A percentile compares a stretch with the other conserved stretches of the same genome.
These are phyloP conservation scores for Nephotettix cincticeps DNA, from an alignment of 1,140 invertebrate species.

Conservation along the genomic window DNA sequence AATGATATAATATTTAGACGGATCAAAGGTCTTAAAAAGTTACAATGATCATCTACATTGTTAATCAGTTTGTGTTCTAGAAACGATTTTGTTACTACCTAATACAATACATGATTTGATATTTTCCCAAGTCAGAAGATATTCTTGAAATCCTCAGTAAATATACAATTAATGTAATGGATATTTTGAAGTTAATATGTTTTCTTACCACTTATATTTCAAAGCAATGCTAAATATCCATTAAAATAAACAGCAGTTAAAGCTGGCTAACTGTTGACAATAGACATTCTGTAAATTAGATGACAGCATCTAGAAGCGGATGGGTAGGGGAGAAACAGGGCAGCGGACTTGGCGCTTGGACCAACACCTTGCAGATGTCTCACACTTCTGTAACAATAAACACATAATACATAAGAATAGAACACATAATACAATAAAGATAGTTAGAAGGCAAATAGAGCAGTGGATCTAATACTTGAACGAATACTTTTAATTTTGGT, in stretches of 20 bases:
- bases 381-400: constrained; percentile 5
- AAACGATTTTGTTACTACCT: not conserved
- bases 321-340: not conserved
- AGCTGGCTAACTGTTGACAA: constrained; percentile 11
- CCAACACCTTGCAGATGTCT: not conserved
- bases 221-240: constrained; percentile 16
- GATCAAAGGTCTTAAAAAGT: no score
- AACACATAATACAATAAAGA: no score
- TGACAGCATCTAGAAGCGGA: constrained; percentile 13
- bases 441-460: no score
- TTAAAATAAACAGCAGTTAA: constrained; percentile 6
- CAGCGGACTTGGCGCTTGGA: constrained; percentile 7
- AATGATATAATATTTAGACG: no score
- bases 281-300: not conserved
- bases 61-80: no score
- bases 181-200: not conserved
- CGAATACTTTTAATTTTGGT: no score
- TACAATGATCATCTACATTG: no score
- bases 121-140: not conserved
- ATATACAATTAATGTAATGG: constrained; percentile 2
- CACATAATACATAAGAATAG: no score
- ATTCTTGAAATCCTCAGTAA: not conserved
- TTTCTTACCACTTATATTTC: constrained; percentile 1
- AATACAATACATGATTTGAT: constrained; percentile 11
- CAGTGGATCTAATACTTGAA: no score